These are phyloP conservation scores for Equus quagga DNA, from an alignment of 2,113 vertebrate genomes.

Conservation along the genomic window DNA sequence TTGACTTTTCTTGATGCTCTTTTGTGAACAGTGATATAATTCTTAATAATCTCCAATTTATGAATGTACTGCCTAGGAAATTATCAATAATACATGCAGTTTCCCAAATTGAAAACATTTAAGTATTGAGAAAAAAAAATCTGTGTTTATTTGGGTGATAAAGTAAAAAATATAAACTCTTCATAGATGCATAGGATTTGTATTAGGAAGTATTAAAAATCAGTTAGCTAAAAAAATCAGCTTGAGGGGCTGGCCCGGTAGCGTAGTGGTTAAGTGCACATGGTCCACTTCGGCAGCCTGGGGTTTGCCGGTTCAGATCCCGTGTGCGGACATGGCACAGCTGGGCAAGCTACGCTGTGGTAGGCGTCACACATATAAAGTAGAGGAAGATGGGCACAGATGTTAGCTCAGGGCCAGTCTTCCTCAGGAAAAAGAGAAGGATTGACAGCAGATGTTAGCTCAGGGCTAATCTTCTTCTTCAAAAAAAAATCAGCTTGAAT, in stretches of 20 bases:
- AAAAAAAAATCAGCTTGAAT: not conserved
- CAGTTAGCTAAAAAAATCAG: not conserved
- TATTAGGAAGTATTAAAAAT: slow-evolving; percentile 5
- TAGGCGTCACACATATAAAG: too few relatives aligned
- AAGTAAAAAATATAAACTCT: slow-evolving; percentile 41
- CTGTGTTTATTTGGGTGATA: not conserved
- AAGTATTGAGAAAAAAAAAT: not conserved
- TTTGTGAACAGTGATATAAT: slow-evolving; percentile 19
- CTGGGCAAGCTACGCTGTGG: too few relatives aligned
- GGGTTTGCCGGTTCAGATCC: too few relatives aligned
- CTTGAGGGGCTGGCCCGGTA: too few relatives aligned
- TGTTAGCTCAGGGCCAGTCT: too few relatives aligned
- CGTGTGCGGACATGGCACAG: too few relatives aligned
- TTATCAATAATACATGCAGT: not conserved
- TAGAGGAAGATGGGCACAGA: too few relatives aligned
- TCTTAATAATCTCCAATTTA: slow-evolving; percentile 19
- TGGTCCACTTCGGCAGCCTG: too few relatives aligned
- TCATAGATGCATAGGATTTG: not conserved
- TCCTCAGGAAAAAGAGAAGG: too few relatives aligned
- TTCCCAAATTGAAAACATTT: slow-evolving; percentile 33
- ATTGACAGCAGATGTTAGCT: too few relatives aligned
- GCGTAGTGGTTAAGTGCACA: too few relatives aligned
- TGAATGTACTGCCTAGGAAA: slow-evolving; percentile 9
- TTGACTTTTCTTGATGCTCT: not conserved
- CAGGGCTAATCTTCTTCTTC: too few relatives aligned